Conservation (phyloP, 2,113 vertebrate genomes). For the Theropithecus gelada region DNA sequence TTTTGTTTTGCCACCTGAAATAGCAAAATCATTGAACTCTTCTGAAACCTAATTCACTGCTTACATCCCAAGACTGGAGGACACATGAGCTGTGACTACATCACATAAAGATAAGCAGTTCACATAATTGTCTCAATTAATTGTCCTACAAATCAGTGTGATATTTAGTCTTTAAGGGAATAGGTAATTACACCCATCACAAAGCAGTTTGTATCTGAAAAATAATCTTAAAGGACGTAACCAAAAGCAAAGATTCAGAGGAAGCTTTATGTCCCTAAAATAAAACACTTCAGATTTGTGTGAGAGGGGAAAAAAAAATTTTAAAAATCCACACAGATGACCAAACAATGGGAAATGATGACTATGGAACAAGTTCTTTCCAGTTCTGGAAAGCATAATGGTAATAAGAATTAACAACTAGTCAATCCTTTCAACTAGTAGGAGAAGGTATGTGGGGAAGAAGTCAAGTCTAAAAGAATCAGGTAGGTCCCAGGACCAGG, state of each 20-base stretch:
- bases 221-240: not conserved
- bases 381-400: not conserved
- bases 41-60: not conserved
- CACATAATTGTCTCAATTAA: not conserved
- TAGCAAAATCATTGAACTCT: not conserved
- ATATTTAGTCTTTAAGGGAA: not conserved
- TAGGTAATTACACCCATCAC: not conserved
- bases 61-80: not conserved
- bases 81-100: not conserved
- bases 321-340: not conserved
- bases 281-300: not conserved
- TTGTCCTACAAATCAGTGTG: not conserved
- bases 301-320: not conserved
- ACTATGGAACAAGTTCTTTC: not conserved
- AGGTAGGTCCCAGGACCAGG: not conserved
- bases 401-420: not conserved
- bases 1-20: not conserved
- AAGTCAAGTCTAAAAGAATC: not conserved
- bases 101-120: not conserved
- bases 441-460: not conserved
- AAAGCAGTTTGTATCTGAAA: conserved; percentile 37
- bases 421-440: not conserved
- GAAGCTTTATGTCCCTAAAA: not conserved
- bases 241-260: not conserved
- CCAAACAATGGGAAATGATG: not conserved